These are phyloP conservation scores for Oryzias celebensis DNA, from an alignment of 2,113 vertebrate species.

Conservation along the genomic window DNA sequence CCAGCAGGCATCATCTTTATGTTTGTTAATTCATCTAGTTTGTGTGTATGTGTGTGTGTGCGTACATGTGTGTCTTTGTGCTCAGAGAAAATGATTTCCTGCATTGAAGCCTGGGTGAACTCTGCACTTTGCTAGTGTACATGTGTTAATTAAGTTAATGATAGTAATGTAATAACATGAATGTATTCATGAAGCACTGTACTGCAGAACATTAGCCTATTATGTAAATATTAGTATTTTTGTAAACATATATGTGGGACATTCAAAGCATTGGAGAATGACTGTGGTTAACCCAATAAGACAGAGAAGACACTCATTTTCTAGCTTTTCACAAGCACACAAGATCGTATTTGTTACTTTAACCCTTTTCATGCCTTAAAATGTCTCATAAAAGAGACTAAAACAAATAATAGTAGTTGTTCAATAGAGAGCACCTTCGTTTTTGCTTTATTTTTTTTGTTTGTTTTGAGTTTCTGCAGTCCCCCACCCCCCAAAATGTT, in stretches of 20 bases:
- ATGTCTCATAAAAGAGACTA: too few relatives aligned
- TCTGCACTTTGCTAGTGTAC: slow-evolving; percentile 15
- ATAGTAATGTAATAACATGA: slow-evolving; percentile 12
- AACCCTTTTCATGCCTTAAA: too few relatives aligned
- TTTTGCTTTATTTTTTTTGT: too few relatives aligned
- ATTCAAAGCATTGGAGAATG: slow-evolving; percentile 40
- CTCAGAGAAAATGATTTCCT: slow-evolving; percentile 26
- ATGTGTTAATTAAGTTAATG: slow-evolving; percentile 44
- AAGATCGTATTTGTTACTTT: too few relatives aligned
- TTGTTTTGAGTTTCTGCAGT: too few relatives aligned
- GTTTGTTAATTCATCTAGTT: slow-evolving; percentile 62
- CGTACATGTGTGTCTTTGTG: neutral
- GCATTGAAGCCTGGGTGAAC: slow-evolving; percentile 17
- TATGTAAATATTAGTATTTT: slow-evolving; percentile 49
- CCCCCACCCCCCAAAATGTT: too few relatives aligned
- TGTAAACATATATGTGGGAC: slow-evolving; percentile 46
- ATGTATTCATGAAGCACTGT: slow-evolving; percentile 18
- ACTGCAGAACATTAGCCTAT: slow-evolving; percentile 31
- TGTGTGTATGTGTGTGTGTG: slow-evolving; percentile 13
- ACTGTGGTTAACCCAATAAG: slow-evolving; percentile 39
- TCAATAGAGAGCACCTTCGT: too few relatives aligned
- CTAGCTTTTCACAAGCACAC: too few relatives aligned
- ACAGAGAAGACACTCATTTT: neutral
- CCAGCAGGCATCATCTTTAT: slow-evolving; percentile 66
- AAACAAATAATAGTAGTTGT: too few relatives aligned